These are phyloP conservation scores for Mesoclemmys tuberculata DNA, from an alignment of 2,113 vertebrate genomes.

Conservation along the genomic window DNA sequence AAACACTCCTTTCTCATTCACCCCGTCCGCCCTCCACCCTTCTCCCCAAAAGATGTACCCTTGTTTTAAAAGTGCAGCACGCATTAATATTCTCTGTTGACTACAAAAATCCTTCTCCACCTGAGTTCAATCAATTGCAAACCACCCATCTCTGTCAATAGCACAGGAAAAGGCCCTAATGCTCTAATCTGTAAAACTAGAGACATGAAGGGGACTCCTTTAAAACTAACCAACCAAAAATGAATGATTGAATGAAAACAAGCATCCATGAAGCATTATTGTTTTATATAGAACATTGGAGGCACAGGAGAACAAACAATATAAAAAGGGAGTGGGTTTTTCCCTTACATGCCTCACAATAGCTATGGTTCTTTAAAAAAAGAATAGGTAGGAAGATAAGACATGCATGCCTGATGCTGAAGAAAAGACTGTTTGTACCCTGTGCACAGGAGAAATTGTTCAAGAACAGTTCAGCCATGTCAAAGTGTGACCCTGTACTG, in stretches of 20 bases:
- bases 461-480: conserved; percentile 77
- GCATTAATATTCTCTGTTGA: background rate
- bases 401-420: conserved; percentile 69
- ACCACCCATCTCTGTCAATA: rapidly evolving
- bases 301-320: conserved; percentile 33
- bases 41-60: background rate
- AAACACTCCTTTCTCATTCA: rapidly evolving
- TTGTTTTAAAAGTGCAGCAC: background rate
- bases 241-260: background rate
- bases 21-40: background rate
- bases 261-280: conserved; percentile 54
- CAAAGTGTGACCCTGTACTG: conserved; percentile 69
- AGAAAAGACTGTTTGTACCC: conserved; percentile 79
- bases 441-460: conserved; percentile 74
- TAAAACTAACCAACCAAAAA: conserved; percentile 35
- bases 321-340: conserved; percentile 54
- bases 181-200: background rate
- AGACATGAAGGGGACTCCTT: conserved; percentile 4
- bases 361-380: conserved; percentile 66
- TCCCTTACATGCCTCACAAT: conserved; percentile 65
- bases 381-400: conserved; percentile 75
- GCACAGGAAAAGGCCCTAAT: background rate
- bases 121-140: background rate
- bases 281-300: conserved; percentile 44
- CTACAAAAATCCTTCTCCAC: background rate